Percentiles rank a stretch among this genome's conserved stretches.
Evolutionary conservation across 2,888 invertebrate genomes (phyloP).

Genomic region (Protodeltote pygarga): DNA sequence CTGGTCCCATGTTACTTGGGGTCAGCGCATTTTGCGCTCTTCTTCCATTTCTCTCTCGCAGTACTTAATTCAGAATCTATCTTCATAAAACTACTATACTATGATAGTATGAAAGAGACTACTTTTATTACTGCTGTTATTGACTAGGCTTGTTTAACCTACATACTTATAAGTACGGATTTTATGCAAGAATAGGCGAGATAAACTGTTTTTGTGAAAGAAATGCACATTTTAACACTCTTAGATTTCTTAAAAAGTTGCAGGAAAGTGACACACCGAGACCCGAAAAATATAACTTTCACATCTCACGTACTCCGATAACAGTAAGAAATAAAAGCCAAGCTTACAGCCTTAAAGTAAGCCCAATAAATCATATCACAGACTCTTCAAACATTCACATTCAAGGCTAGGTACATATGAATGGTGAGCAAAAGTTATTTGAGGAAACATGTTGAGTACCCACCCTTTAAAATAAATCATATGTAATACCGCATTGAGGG

Average conservation of each 20-base stretch:
- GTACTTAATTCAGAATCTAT: too few relatives aligned
- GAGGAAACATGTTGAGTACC: slow-evolving; percentile 61
- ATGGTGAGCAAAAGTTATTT: slow-evolving; percentile 60
- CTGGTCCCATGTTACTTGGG: too few relatives aligned
- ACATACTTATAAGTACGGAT: too few relatives aligned
- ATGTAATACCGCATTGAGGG: slow-evolving; percentile 62
- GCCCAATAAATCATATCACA: slow-evolving; percentile 45
- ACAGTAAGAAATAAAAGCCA: slow-evolving; percentile 23
- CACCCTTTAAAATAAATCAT: slow-evolving; percentile 63
- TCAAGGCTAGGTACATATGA: slow-evolving; percentile 46
- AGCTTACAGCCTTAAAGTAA: slow-evolving; percentile 19
- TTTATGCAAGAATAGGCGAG: too few relatives aligned
- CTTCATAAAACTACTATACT: too few relatives aligned
- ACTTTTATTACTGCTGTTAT: too few relatives aligned
- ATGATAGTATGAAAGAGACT: too few relatives aligned
- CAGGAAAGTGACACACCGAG: too few relatives aligned
- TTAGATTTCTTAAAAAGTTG: too few relatives aligned
- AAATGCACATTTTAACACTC: neutral
- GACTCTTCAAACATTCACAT: slow-evolving; percentile 44
- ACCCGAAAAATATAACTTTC: slow-evolving; percentile 17
- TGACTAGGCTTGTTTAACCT: too few relatives aligned
- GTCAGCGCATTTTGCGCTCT: too few relatives aligned
- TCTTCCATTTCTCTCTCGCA: too few relatives aligned
- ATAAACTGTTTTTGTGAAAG: neutral
- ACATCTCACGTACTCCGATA: slow-evolving; percentile 16